Percentiles rank a stretch among this genome's conserved stretches.
phyloP scores from a whole-genome alignment of 1,140 invertebrate genomes.

The Cryptotermes secundus region DNA sequence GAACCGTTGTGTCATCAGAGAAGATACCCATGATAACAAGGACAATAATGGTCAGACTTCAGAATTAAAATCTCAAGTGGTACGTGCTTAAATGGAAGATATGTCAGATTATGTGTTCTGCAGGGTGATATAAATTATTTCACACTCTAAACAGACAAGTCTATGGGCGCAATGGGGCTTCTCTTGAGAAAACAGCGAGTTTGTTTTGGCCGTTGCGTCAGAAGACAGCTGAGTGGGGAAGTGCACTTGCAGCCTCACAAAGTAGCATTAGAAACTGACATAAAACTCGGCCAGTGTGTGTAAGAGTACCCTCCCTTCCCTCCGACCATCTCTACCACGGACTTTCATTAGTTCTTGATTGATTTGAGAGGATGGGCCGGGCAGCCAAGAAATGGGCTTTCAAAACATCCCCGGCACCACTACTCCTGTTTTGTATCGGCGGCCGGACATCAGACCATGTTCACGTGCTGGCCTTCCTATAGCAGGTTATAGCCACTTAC shows the following conservation, averaged over 20 bases:
- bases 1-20: too few species aligned
- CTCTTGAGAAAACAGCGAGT: not conserved
- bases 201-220: not conserved
- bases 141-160: too few species aligned
- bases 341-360: slow-evolving; percentile 18
- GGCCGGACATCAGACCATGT: not conserved
- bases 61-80: too few species aligned
- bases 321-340: not conserved
- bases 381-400: not conserved
- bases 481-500: slow-evolving; percentile 7
- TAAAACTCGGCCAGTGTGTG: slow-evolving; percentile 15
- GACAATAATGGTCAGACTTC: too few species aligned
- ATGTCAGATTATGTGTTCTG: too few species aligned
- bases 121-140: too few species aligned
- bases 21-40: too few species aligned
- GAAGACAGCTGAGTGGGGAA: slow-evolving; percentile 9
- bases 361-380: not conserved
- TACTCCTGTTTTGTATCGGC: slow-evolving; percentile 18
- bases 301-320: not conserved
- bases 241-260: slow-evolving; percentile 1
- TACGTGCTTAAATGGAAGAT: too few species aligned
- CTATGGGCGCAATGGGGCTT: not conserved
- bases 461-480: not conserved
- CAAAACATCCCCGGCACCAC: slow-evolving; percentile 1
- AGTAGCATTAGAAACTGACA: slow-evolving; percentile 16